These are phyloP conservation scores for Collichthys lucidus DNA, from an alignment of 2,113 vertebrate species.

Conservation along the genomic window DNA sequence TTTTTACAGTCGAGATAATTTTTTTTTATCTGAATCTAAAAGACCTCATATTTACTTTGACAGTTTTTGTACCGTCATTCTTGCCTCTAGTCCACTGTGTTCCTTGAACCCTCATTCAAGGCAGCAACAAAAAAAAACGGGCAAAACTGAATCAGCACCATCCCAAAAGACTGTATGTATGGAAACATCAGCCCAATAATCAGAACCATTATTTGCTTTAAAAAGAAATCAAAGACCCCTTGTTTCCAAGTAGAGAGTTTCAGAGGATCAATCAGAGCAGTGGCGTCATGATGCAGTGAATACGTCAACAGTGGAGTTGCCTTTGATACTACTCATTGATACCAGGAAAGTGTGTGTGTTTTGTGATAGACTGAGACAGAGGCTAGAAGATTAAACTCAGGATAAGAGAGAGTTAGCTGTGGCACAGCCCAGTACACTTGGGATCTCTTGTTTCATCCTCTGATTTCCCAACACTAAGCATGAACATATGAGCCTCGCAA, in stretches of 20 bases:
- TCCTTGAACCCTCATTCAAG: neutral
- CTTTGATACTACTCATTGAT: constrained; percentile 38
- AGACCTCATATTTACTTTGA: neutral
- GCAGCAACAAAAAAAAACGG: too few relatives aligned
- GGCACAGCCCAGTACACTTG: constrained; percentile 46
- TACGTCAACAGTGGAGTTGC: constrained; percentile 55
- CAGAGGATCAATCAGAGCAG: constrained; percentile 45
- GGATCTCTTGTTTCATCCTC: constrained; percentile 58
- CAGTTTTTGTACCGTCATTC: neutral
- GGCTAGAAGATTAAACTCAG: constrained; percentile 4
- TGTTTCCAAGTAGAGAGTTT: constrained; percentile 24
- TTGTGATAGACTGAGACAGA: constrained; percentile 25
- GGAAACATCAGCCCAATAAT: constrained; percentile 3
- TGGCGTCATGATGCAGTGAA: constrained; percentile 60
- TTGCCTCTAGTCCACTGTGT: neutral
- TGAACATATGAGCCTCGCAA: constrained; percentile 59
- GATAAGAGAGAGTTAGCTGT: constrained; percentile 32
- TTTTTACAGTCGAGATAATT: neutral
- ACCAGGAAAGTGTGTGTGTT: constrained; percentile 28
- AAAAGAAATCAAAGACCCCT: neutral
- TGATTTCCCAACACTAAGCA: constrained; percentile 72
- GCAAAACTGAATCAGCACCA: neutral
- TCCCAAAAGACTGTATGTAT: neutral
- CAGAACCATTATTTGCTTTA: constrained; percentile 14
- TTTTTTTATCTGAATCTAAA: neutral